Conservation (phyloP, 2,113 vertebrate genomes). For the Dendropsophus ebraccatus region DNA sequence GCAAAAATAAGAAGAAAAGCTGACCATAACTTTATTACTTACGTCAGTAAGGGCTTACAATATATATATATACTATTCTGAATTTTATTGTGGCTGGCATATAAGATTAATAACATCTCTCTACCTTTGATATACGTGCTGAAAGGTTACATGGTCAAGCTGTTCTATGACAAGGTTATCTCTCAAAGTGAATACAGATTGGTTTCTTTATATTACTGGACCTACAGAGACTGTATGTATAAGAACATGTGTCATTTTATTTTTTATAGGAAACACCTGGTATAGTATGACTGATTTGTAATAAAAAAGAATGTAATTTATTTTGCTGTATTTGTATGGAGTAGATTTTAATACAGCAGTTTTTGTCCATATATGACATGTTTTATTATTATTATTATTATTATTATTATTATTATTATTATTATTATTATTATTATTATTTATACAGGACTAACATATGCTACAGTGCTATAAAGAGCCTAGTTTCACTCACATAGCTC, state of each 20-base stretch:
- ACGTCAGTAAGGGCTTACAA: neutral
- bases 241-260: neutral
- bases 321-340: neutral
- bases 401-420: too few species aligned
- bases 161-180: slow-evolving; percentile 23
- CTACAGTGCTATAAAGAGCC: too few species aligned
- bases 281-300: neutral
- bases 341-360: neutral
- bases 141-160: neutral
- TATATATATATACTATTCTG: neutral
- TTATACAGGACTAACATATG: too few species aligned
- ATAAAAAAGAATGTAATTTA: neutral
- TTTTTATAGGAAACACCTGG: neutral
- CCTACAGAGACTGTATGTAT: neutral
- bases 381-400: too few species aligned
- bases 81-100: neutral
- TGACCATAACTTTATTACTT: neutral
- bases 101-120: slow-evolving; percentile 4
- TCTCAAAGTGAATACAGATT: neutral
- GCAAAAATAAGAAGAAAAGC: neutral
- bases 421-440: too few species aligned
- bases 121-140: neutral
- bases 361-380: neutral
- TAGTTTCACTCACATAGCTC: too few species aligned
- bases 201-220: neutral